Percentiles rank a stretch among this genome's conserved stretches.
phyloP scores from a whole-genome alignment of 2,888 invertebrate species.

The Neocrepidodera transversa region DNA sequence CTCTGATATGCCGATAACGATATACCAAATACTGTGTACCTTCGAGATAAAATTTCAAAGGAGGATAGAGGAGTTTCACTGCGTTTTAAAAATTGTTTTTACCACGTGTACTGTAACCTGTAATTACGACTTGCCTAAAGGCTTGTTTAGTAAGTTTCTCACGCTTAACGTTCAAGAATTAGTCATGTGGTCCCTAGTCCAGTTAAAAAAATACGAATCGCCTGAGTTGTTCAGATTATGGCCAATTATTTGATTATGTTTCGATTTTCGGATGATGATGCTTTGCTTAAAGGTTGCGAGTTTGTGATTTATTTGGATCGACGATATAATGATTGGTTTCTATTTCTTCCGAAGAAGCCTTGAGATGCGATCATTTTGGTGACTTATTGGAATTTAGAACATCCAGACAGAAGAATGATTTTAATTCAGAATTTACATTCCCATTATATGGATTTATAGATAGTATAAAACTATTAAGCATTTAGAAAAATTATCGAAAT shows the following conservation, averaged over 20 bases:
- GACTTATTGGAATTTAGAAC: conserved; percentile 7
- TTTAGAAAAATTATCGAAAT: no score
- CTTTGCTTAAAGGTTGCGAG: conserved; percentile 20
- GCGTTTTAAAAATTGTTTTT: conserved; percentile 44
- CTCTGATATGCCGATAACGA: conserved; percentile 13
- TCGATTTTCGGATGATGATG: conserved; percentile 17
- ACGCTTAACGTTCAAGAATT: conserved; percentile 54
- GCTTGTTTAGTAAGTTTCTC: conserved; percentile 57
- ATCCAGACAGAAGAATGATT: background rate
- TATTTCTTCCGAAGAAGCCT: conserved; percentile 15
- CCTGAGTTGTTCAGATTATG: conserved; percentile 29
- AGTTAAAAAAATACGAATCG: conserved; percentile 23
- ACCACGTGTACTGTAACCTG: conserved; percentile 57
- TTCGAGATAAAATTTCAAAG: conserved; percentile 24
- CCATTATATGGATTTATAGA: no score
- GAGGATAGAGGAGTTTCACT: conserved; percentile 22
- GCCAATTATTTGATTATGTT: conserved; percentile 33
- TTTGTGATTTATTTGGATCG: conserved; percentile 24
- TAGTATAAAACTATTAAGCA: no score
- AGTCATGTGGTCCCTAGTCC: conserved; percentile 42
- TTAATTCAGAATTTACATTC: no score
- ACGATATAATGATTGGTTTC: conserved; percentile 21
- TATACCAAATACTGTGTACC: background rate
- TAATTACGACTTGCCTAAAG: conserved; percentile 57
- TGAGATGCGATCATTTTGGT: conserved; percentile 10